phyloP scores from a whole-genome alignment of 2,888 invertebrate genomes.

The Clepsis dumicolana region DNA sequence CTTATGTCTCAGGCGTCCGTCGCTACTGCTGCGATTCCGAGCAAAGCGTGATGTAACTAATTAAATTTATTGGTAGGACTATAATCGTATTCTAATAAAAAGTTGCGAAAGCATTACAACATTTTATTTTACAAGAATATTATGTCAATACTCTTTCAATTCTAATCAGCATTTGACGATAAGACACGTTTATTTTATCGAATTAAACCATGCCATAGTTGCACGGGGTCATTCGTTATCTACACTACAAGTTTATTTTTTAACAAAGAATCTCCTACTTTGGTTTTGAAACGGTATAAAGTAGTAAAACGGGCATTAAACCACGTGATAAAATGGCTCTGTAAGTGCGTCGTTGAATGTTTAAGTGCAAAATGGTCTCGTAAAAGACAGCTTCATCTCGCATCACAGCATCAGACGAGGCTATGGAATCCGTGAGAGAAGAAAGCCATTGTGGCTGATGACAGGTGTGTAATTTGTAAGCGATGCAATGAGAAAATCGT shows the following conservation, averaged over 20 bases:
- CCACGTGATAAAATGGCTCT: slow-evolving; percentile 9
- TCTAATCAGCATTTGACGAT: slow-evolving; percentile 19
- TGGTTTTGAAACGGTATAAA: not conserved
- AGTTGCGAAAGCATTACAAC: slow-evolving; percentile 10
- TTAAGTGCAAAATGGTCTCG: slow-evolving; percentile 25
- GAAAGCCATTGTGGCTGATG: slow-evolving; percentile 64
- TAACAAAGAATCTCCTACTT: not conserved
- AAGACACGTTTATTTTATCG: slow-evolving; percentile 34
- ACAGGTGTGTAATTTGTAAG: slow-evolving; percentile 42
- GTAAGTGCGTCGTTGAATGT: slow-evolving; percentile 24
- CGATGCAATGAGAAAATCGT: slow-evolving; percentile 34
- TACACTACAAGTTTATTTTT: not conserved
- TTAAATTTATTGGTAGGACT: not conserved
- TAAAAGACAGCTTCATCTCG: slow-evolving; percentile 28
- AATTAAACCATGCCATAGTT: slow-evolving; percentile 29
- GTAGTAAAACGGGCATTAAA: slow-evolving; percentile 18
- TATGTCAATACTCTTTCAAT: slow-evolving; percentile 30
- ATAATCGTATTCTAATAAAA: not conserved
- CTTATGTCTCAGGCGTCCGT: slow-evolving; percentile 3
- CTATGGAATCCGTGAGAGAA: slow-evolving; percentile 69
- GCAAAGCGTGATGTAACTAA: not conserved
- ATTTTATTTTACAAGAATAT: slow-evolving; percentile 14
- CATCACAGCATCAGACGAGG: slow-evolving; percentile 30
- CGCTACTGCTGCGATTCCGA: not conserved
- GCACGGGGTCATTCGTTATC: slow-evolving; percentile 30